Percentiles rank a stretch among this genome's conserved stretches.
Evolutionary conservation across 2,888 invertebrate species (phyloP).

Genomic region (Noctua janthina): DNA sequence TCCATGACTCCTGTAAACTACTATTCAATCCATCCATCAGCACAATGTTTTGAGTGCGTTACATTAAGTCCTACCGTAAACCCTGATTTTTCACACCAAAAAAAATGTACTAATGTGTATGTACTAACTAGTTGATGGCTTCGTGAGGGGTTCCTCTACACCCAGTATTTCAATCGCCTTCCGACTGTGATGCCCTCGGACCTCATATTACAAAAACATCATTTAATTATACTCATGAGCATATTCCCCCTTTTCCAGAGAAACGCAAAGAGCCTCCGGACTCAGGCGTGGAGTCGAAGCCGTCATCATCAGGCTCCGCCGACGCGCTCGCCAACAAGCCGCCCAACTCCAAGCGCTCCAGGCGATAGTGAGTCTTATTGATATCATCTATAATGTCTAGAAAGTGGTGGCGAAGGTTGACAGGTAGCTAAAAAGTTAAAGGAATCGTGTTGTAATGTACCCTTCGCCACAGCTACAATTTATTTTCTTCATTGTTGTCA

Average conservation of each 20-base stretch:
- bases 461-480: background rate
- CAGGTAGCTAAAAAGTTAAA: background rate
- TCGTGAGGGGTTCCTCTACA: background rate
- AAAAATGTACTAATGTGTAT: no score
- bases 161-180: background rate
- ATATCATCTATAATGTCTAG: background rate
- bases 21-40: background rate
- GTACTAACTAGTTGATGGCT: background rate
- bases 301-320: constrained; percentile 87
- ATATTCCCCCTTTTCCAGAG: constrained; percentile 85
- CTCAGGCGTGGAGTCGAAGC: constrained; percentile 89
- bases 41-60: background rate
- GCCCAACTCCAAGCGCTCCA: constrained; percentile 91
- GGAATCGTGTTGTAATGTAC: background rate
- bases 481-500: background rate
- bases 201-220: background rate
- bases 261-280: constrained; percentile 96
- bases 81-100: background rate
- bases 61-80: background rate
- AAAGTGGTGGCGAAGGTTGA: background rate
- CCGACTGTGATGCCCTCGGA: background rate
- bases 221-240: background rate
- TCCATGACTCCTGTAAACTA: background rate
- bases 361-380: constrained; percentile 93
- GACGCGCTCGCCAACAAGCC: constrained; percentile 79